Base-by-base conservation (phyloP, 2,888 invertebrate genomes). In the Busseola fusca region DNA sequence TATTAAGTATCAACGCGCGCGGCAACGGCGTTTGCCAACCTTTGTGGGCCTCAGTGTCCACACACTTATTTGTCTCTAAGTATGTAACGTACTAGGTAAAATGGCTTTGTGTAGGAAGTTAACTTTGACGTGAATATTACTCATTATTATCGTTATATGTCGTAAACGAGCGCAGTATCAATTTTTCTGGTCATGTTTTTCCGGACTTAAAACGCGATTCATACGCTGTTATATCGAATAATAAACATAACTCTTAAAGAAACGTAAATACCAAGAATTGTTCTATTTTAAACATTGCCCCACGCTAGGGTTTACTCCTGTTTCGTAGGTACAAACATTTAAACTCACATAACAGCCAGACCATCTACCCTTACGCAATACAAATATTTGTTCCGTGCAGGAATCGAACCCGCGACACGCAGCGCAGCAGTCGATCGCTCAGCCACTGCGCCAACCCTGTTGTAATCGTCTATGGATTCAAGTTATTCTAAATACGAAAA, bases 21-120 rank as follows among this genome's bases (percentile, higher is more conserved):
- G 87, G 84, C 81, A 74, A 69, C 78, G 77, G 83, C 81, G 82
- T 81, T 77, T 78, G 83, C 76, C 74, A 84, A 69, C 87, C 85
- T 83, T 82, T 69, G 80, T 84, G 76, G 74, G 76, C 78, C 78
- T 77, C 82, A n/a, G 64, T 79, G 67, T 78, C 72, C 73, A 69
- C 81, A 72, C 64, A 56, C 75, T 81, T 81, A 68, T 80, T 77
- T 58, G 52, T 74, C 64, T 73, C 56, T 73, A 62, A 80, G 72
- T 82, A 78, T 72, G 73, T 57, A 69, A 72, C 42, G 30, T 74
- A 67, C 72, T 75, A 79, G 68, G 71, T 72, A 72, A 50, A 64
- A 34, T 42, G 62, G 50, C 52, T 74, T 72, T 74, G 82, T 77
- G 30, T 21, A 14, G 52, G 7, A 64, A 56, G 59, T 64, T 63